Conservation (phyloP, 1,140 invertebrate genomes). For the Streblospio benedicti region DNA sequence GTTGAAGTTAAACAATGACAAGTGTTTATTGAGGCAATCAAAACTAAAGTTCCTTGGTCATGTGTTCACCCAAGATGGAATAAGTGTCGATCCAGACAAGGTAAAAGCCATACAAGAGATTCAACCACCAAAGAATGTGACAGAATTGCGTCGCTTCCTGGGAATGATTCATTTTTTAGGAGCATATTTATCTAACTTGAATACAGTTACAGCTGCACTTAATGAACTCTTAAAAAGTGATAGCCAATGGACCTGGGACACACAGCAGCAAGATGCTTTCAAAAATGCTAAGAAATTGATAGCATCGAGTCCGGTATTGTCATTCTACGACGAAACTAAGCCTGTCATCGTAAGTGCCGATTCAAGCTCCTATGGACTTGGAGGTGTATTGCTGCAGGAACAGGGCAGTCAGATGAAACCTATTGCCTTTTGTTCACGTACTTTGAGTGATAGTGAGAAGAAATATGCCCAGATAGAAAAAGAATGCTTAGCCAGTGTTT, state of each 20-base stretch:
- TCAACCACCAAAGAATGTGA: too few species aligned
- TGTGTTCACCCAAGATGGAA: too few species aligned
- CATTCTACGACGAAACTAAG: conserved; percentile 18
- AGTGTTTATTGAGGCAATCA: too few species aligned
- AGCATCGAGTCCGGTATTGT: conserved; percentile 18
- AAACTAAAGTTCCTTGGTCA: too few species aligned
- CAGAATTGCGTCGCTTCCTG: too few species aligned
- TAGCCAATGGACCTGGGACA: too few species aligned
- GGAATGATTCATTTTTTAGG: conserved; percentile 21
- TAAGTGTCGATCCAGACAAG: too few species aligned
- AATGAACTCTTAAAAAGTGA: too few species aligned
- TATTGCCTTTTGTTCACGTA: conserved; percentile 22
- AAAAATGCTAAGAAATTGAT: conserved; percentile 13
- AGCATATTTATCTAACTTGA: conserved; percentile 21
- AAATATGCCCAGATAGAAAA: conserved; percentile 26
- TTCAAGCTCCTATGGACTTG: conserved; percentile 21
- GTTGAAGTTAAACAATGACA: too few species aligned
- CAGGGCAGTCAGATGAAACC: conserved; percentile 14
- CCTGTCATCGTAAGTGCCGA: conserved; percentile 19
- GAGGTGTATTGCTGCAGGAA: conserved; percentile 18
- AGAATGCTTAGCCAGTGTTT: conserved; percentile 15
- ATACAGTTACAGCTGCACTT: conserved; percentile 1
- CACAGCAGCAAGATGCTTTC: conserved; percentile 6
- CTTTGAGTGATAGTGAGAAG: conserved; percentile 23
- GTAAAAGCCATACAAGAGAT: too few species aligned